These are phyloP conservation scores for Altica lythri DNA, from an alignment of 2,888 invertebrate genomes.

Conservation along the genomic window DNA sequence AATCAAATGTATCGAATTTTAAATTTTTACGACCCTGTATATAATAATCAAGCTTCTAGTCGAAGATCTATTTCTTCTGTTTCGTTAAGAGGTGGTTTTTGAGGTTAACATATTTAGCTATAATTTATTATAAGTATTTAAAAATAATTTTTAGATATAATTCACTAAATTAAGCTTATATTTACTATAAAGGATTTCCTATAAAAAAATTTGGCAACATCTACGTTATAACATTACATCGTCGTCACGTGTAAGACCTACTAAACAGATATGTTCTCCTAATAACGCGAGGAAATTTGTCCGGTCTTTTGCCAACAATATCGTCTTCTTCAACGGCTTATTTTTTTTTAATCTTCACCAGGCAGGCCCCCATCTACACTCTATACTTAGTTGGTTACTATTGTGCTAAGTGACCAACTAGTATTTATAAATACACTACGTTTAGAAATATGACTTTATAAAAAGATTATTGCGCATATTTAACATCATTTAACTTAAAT, in stretches of 20 bases:
- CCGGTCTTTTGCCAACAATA: slow-evolving; percentile 39
- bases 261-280: slow-evolving; percentile 43
- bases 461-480: too few species aligned
- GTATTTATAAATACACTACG: background rate
- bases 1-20: too few species aligned
- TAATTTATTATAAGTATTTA: too few species aligned
- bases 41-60: too few species aligned
- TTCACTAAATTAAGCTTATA: too few species aligned
- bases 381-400: background rate
- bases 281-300: slow-evolving; percentile 46
- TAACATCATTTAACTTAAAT: too few species aligned
- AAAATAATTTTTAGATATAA: too few species aligned
- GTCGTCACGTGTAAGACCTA: slow-evolving; percentile 32
- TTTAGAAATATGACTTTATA: too few species aligned
- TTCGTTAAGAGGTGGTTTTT: too few species aligned
- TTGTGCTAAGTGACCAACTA: background rate
- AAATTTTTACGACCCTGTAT: too few species aligned
- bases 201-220: slow-evolving; percentile 21
- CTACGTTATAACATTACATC: background rate
- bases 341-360: slow-evolving; percentile 1
- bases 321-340: slow-evolving; percentile 21
- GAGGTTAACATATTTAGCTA: too few species aligned
- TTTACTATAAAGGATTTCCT: background rate
- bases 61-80: too few species aligned
- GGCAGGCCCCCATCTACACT: background rate